Evolutionary conservation across 2,888 invertebrate genomes (phyloP), one percentile per base, ranked within the genome.

Genomic region (Globia sparganii): DNA sequence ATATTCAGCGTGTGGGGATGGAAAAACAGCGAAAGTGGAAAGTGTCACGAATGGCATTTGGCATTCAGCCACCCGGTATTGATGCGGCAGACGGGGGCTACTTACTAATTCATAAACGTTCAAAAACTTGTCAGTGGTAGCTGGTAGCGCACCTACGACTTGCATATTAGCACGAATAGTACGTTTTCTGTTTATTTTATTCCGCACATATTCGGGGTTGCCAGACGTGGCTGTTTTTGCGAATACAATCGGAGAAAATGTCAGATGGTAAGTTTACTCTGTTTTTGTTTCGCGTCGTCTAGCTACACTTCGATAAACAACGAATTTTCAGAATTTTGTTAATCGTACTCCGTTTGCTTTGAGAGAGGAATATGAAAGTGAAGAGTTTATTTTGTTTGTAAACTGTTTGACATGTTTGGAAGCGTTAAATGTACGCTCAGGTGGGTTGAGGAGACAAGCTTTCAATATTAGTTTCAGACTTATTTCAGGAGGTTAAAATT

Each of bases 71-170:
- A 92, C 93, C 88, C 88, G 87, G 92, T 95, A 96, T 96, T 95
- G 96, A 95, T 94, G 95, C 93, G 92, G 94, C 95, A 97, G 96
- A 96, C 97, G 94, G 92, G 90, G 87, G 84, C 88, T 89, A 80
- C 91, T 97, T 92, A 96, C 90, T 96, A 96, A 96, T 97, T 96
- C 96, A 97, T 96, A 96, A 94, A 94, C 95, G 92, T 94, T 96
- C 94, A 94, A 95, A 95, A 96, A 95, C 94, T 94, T 94, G 94
- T 93, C 94, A 94, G 90, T 89, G 88, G 89, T 85, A 80, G 78
- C 87, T 59, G 18, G 59, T 25, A 34, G 61, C 31, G 87, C 85
- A 81, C 80, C 81, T 83, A 80, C 86, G 61, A 79, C 88, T 89
- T 87, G 88, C 88, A 90, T 91, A 90, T 94, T 93, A 94, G 93